A percentile compares a stretch with the other conserved stretches of the same genome.
phyloP scores from a whole-genome alignment of 2,888 invertebrate species.

The Steinernema scapterisci region DNA sequence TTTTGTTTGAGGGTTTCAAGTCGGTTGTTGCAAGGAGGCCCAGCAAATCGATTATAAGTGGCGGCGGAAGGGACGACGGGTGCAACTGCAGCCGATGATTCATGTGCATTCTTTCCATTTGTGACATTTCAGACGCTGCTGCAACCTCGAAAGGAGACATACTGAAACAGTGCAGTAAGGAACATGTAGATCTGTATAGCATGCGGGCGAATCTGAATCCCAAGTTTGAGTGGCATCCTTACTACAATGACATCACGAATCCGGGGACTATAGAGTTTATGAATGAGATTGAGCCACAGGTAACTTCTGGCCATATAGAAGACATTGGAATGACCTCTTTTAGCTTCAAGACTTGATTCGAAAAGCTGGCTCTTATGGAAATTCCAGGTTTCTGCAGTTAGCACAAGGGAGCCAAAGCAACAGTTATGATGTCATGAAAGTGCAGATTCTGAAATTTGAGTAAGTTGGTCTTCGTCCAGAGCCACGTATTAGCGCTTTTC shows the following conservation, averaged over 20 bases:
- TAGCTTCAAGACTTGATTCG: background rate
- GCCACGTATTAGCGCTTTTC: too few species aligned
- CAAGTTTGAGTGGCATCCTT: background rate
- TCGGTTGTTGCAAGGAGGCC: background rate
- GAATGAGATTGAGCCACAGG: background rate
- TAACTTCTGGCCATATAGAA: background rate
- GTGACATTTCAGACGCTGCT: background rate
- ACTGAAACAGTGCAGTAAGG: background rate
- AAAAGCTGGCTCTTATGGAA: background rate
- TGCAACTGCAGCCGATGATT: constrained; percentile 3
- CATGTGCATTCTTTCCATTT: background rate
- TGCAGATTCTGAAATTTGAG: constrained; percentile 6
- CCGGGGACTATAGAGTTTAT: background rate
- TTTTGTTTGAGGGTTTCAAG: constrained; percentile 17
- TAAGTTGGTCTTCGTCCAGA: too few species aligned
- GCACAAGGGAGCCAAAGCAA: background rate
- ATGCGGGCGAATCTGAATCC: background rate
- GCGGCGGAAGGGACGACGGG: background rate
- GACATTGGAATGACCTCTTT: background rate
- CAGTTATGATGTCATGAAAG: background rate
- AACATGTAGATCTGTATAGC: constrained; percentile 15
- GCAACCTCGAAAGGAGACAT: background rate
- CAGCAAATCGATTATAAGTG: constrained; percentile 18
- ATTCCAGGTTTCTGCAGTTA: background rate
- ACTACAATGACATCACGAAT: background rate